A percentile compares a stretch with the other conserved stretches of the same genome.
These are phyloP conservation scores for Cetonia aurata DNA, from an alignment of 2,888 invertebrate species.

Conservation along the genomic window DNA sequence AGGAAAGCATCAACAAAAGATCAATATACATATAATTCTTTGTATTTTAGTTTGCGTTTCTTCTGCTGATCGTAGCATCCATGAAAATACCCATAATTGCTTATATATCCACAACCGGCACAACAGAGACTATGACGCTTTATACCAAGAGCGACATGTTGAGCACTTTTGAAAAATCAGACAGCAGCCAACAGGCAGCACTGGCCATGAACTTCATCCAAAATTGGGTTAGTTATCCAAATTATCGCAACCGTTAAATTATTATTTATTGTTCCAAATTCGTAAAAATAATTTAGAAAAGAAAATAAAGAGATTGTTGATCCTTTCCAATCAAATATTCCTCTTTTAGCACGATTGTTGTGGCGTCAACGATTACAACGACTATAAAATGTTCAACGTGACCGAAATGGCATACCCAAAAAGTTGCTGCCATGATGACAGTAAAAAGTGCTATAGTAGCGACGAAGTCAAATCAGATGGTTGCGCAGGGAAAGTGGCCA, in stretches of 20 bases:
- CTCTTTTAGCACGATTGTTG: conserved; percentile 37
- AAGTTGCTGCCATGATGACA: conserved; percentile 22
- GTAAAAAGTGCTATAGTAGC: neutral
- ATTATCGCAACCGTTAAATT: no score
- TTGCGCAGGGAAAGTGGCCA: conserved; percentile 29
- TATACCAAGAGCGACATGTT: neutral
- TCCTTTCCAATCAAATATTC: neutral
- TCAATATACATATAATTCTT: neutral
- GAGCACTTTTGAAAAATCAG: neutral
- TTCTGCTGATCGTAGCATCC: conserved; percentile 11
- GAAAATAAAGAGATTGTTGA: no score
- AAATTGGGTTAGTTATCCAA: conserved; percentile 6
- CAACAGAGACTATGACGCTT: neutral
- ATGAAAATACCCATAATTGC: conserved; percentile 27
- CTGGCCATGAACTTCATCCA: conserved; percentile 1
- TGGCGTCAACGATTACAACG: conserved; percentile 28
- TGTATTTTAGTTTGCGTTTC: conserved; percentile 36
- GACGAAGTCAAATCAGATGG: conserved; percentile 22
- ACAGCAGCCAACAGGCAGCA: no score
- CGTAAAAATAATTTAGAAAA: no score
- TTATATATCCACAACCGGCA: neutral
- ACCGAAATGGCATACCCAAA: conserved; percentile 10
- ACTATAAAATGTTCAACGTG: conserved; percentile 17
- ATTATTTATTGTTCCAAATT: neutral
- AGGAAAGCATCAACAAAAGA: neutral